These are phyloP conservation scores for Molorchus minor DNA, from an alignment of 2,888 invertebrate species.

Conservation along the genomic window DNA sequence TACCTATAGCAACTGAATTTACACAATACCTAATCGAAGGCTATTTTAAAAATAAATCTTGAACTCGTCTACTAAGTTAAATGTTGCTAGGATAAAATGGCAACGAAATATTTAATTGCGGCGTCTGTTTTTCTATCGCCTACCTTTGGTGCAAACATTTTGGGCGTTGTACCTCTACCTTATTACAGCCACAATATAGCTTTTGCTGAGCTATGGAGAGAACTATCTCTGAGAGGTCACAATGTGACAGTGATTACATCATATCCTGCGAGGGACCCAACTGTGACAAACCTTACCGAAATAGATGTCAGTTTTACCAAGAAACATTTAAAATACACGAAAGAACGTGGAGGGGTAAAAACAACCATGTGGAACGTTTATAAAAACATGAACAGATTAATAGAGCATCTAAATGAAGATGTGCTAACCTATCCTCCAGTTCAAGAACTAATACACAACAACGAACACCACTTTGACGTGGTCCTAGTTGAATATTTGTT, in stretches of 20 bases:
- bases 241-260: conserved; percentile 8
- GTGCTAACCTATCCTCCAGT: not conserved
- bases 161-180: conserved; percentile 1
- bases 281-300: conserved; percentile 6
- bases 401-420: not conserved
- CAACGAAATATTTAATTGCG: not conserved
- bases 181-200: conserved; percentile 15
- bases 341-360: not conserved
- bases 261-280: conserved; percentile 1
- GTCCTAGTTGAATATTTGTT: conserved; percentile 1
- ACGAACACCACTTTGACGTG: not conserved
- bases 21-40: not conserved
- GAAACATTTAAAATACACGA: not conserved
- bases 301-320: not conserved
- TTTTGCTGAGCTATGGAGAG: conserved; percentile 4
- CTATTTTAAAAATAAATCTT: no score
- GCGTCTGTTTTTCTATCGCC: not conserved
- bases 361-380: conserved; percentile 1
- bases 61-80: not conserved
- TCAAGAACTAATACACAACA: not conserved
- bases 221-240: conserved; percentile 7
- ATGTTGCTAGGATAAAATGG: not conserved
- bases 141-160: conserved; percentile 1
- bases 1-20: not conserved
- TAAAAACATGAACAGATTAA: not conserved